Base-by-base conservation (phyloP, 1,140 invertebrate genomes). In the Euura lappo region DNA sequence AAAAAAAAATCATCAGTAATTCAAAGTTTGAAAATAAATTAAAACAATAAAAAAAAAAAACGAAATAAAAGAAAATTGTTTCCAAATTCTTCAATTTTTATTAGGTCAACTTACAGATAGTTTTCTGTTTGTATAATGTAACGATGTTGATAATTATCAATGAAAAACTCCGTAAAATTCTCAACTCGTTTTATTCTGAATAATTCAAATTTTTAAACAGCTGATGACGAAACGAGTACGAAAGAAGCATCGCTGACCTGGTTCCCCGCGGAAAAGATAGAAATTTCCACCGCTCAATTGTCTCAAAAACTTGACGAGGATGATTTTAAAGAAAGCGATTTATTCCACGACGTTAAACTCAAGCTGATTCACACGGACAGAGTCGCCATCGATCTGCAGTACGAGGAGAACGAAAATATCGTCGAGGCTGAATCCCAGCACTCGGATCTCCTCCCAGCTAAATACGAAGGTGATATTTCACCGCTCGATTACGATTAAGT, bases 381-480 rank as follows among this genome's bases (percentile, higher is more conserved):
- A 76, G 83, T 86, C 28, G 69, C 87, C 2, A 68, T 78, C 11
- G 79, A 85, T 78, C 82, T 90, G 43, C 80, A 76, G 69, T 74
- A 80, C 46, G 76, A 85, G 70, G 79, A 87, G 68, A 81, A 72
- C 72, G 72, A 78, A 70, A 84, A 83, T 75, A 86, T 93, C 47
- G 78, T 90, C 71, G 85, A 89, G 77, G 92, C 93, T 6, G 92
- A 94, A 77, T 85, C 90, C 71, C 87, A 89, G 75, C 91, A 94
- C 77, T 94, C 93, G n/a, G 93, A 95, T 86, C 84, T 94, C 43
- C 80, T 94, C 69, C 86, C 90, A 71, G 91, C 91, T 5, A 89
- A 92, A 80, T 95, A 95, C 87, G 93, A 95, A 91, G 93, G 93
- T 92, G 82, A 71, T 51, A 7, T 13, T 45, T 44, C 45, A 28